Conservation (phyloP, 2,797 vertebrate genomes). For the Erpetoichthys calabaricus region DNA sequence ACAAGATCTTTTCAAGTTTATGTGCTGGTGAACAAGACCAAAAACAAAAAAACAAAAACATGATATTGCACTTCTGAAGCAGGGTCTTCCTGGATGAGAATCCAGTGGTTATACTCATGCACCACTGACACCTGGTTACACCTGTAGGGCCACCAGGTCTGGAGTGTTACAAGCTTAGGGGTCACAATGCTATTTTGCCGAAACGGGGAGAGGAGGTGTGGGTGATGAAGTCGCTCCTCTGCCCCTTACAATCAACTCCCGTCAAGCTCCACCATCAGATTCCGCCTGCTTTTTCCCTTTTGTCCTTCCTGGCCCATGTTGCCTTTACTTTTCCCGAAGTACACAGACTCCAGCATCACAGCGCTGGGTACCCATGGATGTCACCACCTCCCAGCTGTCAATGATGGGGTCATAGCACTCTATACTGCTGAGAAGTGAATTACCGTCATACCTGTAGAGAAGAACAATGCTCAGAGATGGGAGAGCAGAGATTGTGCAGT, state of each 20-base stretch:
- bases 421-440: slow-evolving; percentile 92
- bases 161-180: too few relatives aligned
- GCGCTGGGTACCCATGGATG: slow-evolving; percentile 95
- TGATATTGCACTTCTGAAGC: too few relatives aligned
- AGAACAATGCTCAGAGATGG: slow-evolving; percentile 1
- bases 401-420: slow-evolving; percentile 96
- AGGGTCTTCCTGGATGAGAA: too few relatives aligned
- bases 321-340: slow-evolving; percentile 79
- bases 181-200: too few relatives aligned
- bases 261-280: slow-evolving; percentile 15
- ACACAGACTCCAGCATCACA: slow-evolving; percentile 95
- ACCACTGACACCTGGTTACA: too few relatives aligned
- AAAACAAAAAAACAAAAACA: too few relatives aligned
- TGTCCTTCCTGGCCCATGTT: slow-evolving; percentile 6
- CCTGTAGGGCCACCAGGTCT: too few relatives aligned
- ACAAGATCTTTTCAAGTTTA: too few relatives aligned
- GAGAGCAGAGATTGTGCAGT: background rate
- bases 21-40: too few relatives aligned
- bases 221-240: background rate
- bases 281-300: background rate
- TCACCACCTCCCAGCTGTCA: slow-evolving; percentile 97
- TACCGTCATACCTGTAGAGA: slow-evolving; percentile 77
- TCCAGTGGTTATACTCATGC: too few relatives aligned
- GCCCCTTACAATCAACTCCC: slow-evolving; percentile 11
- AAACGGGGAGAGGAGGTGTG: too few relatives aligned